Evolutionary conservation across 53 echinoderm and acorn worm species (phyloP).

Genomic region (Astropecten irregularis): DNA sequence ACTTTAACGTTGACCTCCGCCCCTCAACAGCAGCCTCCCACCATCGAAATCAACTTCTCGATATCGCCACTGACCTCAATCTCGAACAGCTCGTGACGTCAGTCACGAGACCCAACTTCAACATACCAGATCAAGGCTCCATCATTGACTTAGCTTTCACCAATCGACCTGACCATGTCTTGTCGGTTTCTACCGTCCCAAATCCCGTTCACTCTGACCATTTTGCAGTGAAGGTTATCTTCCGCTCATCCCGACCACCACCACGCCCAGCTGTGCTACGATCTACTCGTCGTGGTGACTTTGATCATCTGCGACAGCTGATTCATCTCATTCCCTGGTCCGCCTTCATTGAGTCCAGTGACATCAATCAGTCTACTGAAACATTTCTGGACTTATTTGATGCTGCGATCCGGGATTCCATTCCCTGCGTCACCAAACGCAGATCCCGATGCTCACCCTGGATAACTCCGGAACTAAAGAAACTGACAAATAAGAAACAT

Average conservation of each 20-base stretch:
- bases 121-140: neutral
- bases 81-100: neutral
- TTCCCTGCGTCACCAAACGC: neutral
- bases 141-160: slow-evolving; percentile 18
- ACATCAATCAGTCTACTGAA: slow-evolving; percentile 19
- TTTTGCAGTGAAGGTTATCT: neutral
- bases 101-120: slow-evolving; percentile 1
- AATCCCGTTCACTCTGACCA: slow-evolving; percentile 1
- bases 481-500: slow-evolving; percentile 10
- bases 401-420: neutral
- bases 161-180: slow-evolving; percentile 1
- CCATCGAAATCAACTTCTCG: neutral
- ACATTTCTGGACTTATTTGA: slow-evolving; percentile 7
- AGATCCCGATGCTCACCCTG: neutral
- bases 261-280: neutral
- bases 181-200: slow-evolving; percentile 5
- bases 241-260: neutral
- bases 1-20: slow-evolving; percentile 22
- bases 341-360: neutral
- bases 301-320: neutral
- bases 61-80: neutral
- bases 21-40: neutral
- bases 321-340: neutral
- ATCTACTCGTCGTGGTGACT: neutral
- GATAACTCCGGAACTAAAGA: neutral